A percentile compares a stretch with the other conserved stretches of the same genome.
These are phyloP conservation scores for Copidosoma aretas DNA, from an alignment of 2,888 invertebrate species.

Conservation along the genomic window DNA sequence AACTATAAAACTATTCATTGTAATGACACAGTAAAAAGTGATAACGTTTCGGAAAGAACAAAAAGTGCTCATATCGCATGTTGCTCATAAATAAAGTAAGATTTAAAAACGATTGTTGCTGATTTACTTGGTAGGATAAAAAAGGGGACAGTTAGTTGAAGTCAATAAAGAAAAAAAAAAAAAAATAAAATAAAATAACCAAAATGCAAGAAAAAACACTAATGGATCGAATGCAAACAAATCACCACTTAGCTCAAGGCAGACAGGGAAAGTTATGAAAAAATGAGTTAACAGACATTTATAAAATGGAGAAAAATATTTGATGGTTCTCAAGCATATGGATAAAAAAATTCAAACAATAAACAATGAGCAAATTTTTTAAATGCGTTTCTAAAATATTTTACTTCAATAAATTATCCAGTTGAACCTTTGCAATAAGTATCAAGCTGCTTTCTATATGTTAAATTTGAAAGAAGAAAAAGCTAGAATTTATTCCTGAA, in stretches of 20 bases:
- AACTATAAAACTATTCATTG: no score
- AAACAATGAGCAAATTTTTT: conserved; percentile 10
- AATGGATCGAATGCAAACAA: conserved; percentile 52
- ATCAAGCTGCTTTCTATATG: conserved; percentile 26
- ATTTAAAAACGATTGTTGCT: conserved; percentile 16
- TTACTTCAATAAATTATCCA: conserved; percentile 17
- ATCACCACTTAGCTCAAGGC: conserved; percentile 47
- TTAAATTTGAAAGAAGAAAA: conserved; percentile 30
- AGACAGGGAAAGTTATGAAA: conserved; percentile 32
- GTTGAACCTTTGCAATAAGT: conserved; percentile 21
- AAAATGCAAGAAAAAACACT: conserved; percentile 48
- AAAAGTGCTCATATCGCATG: conserved; percentile 5
- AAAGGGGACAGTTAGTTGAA: conserved; percentile 31
- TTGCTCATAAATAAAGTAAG: conserved; percentile 19
- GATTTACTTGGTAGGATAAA: conserved; percentile 33
- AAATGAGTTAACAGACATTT: conserved; percentile 29
- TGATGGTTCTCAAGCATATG: conserved; percentile 32
- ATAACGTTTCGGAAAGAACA: no score
- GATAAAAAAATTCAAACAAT: conserved; percentile 19
- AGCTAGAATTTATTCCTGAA: conserved; percentile 33
- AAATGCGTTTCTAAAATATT: conserved; percentile 10
- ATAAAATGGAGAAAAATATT: conserved; percentile 26
- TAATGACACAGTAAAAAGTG: no score
- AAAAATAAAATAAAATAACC: conserved; percentile 22
- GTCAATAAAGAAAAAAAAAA: conserved; percentile 33